Base-by-base conservation (phyloP, 1,140 invertebrate species). In the Bursaphelenchus mucronatus region DNA sequence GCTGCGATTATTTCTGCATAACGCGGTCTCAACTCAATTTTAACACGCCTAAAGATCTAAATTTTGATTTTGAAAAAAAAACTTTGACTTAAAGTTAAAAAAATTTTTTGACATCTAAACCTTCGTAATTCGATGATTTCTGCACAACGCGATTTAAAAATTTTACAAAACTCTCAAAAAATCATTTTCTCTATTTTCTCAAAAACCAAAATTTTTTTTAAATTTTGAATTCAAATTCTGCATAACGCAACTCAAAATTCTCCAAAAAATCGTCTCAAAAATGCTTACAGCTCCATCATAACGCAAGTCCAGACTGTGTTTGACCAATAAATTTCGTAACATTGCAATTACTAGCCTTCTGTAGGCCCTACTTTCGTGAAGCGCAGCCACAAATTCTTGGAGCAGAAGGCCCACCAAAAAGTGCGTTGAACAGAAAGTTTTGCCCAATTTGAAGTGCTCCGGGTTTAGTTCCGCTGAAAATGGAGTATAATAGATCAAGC, bases 301-400 rank as follows among this genome's bases (percentile, higher is more conserved):
- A 65, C 93, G 84, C 78, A 91, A 89, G 82, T 97, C 94, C 76
- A 92, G 86, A 72, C 94, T 89, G 83, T 97, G 94, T 82, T 96
- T 96, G 0, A 90, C 90, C 52, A 96, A 83, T 64, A 94, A 82
- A 82, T 92, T 90, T 65, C 91, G 86, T 30, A 96, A 83, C 11
- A 90, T 88, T 21, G 83, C 82, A 61, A 96, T 86, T 0, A 91
- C 90, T 44, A 87, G 84, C 66, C 88, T 87, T 6, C 92, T 85
- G 61, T 92, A 88, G 67, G 90, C 87, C 4, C 87, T 84, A 6
- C 90, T 86, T 82, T 94, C 91, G 67, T 89, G 88, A 2, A 96
- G 84, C 0, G 91, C 89, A 17, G 87, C 86, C 76, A 88, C 87
- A 0, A 92, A 85, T 78, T 87, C 86, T 65, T 85, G 83, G 82